Base-by-base conservation (phyloP, 2,888 invertebrate genomes). In the Kryphioiulus occultus region DNA sequence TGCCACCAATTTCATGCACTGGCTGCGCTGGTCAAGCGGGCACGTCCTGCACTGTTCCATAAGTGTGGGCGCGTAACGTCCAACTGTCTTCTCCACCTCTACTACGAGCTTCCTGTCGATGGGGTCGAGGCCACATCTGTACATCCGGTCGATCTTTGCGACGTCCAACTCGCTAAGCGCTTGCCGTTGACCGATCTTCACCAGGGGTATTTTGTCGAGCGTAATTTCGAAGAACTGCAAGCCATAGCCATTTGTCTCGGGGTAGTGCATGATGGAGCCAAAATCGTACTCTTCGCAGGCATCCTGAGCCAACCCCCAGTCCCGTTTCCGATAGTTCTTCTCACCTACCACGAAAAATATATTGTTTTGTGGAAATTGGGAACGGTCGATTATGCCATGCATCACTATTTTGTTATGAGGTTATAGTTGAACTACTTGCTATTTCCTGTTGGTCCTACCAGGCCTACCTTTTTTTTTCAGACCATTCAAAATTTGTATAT, bases 181-280 rank as follows among this genome's bases (percentile, higher is more conserved):
- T 7, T 89, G 88, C 15, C 92, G 88, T 88, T 92, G 92, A 0
- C 92, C 92, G 44, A 92, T 89, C 5, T 26, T 10, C 47, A 30
- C 35, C 19, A n/a, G n/a, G n/a, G n/a, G n/a, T n/a, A n/a, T n/a
- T 83, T 44, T 32, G 39, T 17, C 2, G 26, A 39, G 85, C 90
- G 92, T n/a, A n/a, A n/a, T n/a, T 91, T 0, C 91, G 88, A 44
- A 92, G 91, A 15, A 92, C 92, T 0, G 92, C 91, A 19, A 89
- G 89, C 4, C 90, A 88, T 30, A 84, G 85, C 87, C 91, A 90
- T 86, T 89, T 90, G 30, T 92, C n/a, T n/a, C n/a, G 90, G 90
- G 92, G 92, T 92, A 92, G 88, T 92, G 92, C 91, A 92, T 92
- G 17, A 92, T 90, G 15, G 91, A 92, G 10, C 89, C 89, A 30